Evolutionary conservation across 2,888 invertebrate genomes (phyloP).

Genomic region (Gryllus longicercus): DNA sequence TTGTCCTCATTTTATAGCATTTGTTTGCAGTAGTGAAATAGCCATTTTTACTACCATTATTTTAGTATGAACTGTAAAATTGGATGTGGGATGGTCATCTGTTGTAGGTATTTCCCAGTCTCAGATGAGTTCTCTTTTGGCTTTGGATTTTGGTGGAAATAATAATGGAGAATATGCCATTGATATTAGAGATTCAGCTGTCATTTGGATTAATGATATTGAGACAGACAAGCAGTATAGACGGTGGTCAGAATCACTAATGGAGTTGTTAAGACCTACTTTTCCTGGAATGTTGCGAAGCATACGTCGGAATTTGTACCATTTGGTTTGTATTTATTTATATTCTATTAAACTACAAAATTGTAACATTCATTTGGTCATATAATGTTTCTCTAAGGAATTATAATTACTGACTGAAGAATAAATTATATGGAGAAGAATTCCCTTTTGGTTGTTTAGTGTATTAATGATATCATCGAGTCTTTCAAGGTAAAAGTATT

Average conservation of each 20-base stretch:
- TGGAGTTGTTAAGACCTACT: slow-evolving; percentile 90
- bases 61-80: no score
- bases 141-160: slow-evolving; percentile 60
- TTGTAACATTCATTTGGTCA: no score
- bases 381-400: no score
- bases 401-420: no score
- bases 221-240: slow-evolving; percentile 85
- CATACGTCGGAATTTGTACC: slow-evolving; percentile 79
- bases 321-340: slow-evolving; percentile 58
- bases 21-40: no score
- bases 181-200: slow-evolving; percentile 89
- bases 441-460: no score
- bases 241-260: slow-evolving; percentile 84
- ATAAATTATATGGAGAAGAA: not conserved
- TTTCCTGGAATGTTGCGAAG: slow-evolving; percentile 96
- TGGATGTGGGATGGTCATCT: slow-evolving; percentile 41
- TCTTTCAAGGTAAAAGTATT: no score
- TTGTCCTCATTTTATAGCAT: no score
- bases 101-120: slow-evolving; percentile 57
- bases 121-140: slow-evolving; percentile 56
- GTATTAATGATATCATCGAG: no score
- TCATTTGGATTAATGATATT: slow-evolving; percentile 93
- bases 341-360: not conserved
- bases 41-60: no score
- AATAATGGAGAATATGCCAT: slow-evolving; percentile 68